Conservation (phyloP, 1,140 invertebrate genomes). For the Gryon sp. region DNA sequence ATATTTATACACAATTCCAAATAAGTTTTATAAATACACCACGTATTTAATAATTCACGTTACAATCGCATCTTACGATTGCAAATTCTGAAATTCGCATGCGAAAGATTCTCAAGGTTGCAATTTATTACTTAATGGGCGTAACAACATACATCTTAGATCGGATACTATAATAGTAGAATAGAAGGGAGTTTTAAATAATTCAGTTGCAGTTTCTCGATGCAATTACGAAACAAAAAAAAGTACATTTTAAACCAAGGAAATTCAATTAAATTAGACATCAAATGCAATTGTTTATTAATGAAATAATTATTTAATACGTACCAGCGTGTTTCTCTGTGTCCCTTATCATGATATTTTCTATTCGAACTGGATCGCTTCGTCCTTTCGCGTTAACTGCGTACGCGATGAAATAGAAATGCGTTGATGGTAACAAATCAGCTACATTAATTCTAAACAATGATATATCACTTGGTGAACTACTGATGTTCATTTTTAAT, state of each 20-base stretch:
- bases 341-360: constrained; percentile 92
- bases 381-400: constrained; percentile 92
- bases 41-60: constrained; percentile 4
- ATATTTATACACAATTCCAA: too few relatives aligned
- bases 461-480: constrained; percentile 80
- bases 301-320: too few relatives aligned
- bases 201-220: too few relatives aligned
- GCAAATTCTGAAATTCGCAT: constrained; percentile 20
- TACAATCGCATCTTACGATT: background rate
- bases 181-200: too few relatives aligned
- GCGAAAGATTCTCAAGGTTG: constrained; percentile 20
- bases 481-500: constrained; percentile 85
- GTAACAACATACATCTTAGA: constrained; percentile 17
- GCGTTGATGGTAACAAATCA: constrained; percentile 82
- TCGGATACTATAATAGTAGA: too few relatives aligned
- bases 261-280: too few relatives aligned
- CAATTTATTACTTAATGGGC: constrained; percentile 33
- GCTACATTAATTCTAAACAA: constrained; percentile 85
- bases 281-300: too few relatives aligned
- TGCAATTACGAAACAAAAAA: too few relatives aligned
- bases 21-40: too few relatives aligned
- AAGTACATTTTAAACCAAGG: too few relatives aligned
- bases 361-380: constrained; percentile 88
- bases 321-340: constrained; percentile 91
- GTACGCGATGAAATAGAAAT: constrained; percentile 86